Evolutionary conservation across 2,888 invertebrate genomes (phyloP).

Genomic region (Eristalis pertinax): DNA sequence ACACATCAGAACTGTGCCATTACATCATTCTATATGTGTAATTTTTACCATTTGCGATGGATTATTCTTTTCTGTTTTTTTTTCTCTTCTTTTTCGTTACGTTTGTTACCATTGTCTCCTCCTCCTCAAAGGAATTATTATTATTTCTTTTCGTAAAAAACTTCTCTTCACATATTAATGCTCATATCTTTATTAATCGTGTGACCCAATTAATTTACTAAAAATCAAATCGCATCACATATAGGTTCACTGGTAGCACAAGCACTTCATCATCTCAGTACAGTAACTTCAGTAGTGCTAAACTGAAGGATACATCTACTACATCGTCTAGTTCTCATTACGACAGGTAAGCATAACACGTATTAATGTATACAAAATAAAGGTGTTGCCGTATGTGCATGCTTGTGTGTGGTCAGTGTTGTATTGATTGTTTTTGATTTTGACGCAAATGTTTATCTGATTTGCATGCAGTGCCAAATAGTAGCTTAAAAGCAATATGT

Average conservation of each 20-base stretch:
- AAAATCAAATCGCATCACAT: slow-evolving; percentile 72
- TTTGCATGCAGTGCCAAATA: too few species aligned
- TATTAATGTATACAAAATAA: background rate
- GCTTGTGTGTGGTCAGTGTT: slow-evolving; percentile 10
- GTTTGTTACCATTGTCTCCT: slow-evolving; percentile 9
- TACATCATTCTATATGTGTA: too few species aligned
- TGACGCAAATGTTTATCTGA: background rate
- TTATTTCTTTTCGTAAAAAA: background rate
- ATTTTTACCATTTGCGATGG: background rate
- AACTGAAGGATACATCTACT: slow-evolving; percentile 81
- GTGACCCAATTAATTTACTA: slow-evolving; percentile 67
- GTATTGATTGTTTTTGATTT: too few species aligned
- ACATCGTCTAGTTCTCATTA: slow-evolving; percentile 80
- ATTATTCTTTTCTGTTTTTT: too few species aligned
- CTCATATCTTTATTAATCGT: slow-evolving; percentile 52
- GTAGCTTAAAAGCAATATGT: too few species aligned
- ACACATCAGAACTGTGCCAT: too few species aligned
- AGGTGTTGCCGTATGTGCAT: background rate
- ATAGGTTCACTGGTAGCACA: slow-evolving; percentile 81
- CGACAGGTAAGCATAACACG: slow-evolving; percentile 79
- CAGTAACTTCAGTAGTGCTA: slow-evolving; percentile 81
- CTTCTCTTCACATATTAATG: slow-evolving; percentile 24
- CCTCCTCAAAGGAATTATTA: slow-evolving; percentile 7
- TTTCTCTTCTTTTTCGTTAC: slow-evolving; percentile 20
- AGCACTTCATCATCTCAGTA: slow-evolving; percentile 81